phyloP scores from a whole-genome alignment of 2,797 vertebrate genomes.

The Acanthiza pusilla region DNA sequence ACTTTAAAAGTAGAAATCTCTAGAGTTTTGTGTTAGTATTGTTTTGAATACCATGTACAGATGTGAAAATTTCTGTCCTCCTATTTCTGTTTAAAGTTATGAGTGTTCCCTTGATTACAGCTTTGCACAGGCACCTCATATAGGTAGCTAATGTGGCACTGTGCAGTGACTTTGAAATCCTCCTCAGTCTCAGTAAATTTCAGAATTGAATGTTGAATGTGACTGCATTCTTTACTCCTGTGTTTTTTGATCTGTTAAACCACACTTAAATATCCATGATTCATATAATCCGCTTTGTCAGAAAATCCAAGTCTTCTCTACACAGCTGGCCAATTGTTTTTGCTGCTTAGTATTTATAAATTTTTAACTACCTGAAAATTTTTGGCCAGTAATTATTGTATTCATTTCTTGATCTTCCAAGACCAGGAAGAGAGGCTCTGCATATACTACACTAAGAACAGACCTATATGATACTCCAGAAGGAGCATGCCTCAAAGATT shows the following conservation, averaged over 20 bases:
- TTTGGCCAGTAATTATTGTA: background rate
- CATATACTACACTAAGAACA: background rate
- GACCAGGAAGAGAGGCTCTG: background rate
- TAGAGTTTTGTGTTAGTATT: background rate
- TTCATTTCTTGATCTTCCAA: background rate
- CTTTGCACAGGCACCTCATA: background rate
- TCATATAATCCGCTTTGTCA: background rate
- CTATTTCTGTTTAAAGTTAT: background rate
- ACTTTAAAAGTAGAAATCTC: background rate
- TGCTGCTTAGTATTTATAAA: background rate
- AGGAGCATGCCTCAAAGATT: rapidly evolving
- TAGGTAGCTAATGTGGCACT: background rate
- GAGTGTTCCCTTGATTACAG: background rate
- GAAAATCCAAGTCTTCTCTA: background rate
- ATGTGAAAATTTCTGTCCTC: background rate
- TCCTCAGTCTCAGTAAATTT: background rate
- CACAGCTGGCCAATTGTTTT: background rate
- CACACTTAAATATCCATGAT: background rate
- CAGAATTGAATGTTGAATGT: background rate
- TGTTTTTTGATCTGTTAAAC: background rate
- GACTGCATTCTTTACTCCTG: background rate
- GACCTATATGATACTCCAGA: background rate
- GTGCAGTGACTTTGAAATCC: background rate
- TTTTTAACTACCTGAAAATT: background rate
- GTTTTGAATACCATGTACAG: background rate